Conservation (phyloP, 2,888 invertebrate species). For the Nycteola revayana region DNA sequence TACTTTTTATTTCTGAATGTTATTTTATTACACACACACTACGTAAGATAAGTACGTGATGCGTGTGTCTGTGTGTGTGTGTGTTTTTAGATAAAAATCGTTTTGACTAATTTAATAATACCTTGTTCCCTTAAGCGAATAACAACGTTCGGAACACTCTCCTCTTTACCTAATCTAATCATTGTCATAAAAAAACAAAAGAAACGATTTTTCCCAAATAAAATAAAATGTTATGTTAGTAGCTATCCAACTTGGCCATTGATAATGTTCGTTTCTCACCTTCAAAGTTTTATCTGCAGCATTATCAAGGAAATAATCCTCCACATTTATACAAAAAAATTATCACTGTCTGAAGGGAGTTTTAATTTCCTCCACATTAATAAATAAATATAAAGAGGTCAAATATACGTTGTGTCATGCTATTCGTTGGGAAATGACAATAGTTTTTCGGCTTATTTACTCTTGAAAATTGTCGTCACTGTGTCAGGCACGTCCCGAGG, state of each 20-base stretch:
- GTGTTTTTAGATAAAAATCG: too few relatives aligned
- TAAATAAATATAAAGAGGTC: not conserved
- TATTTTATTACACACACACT: too few relatives aligned
- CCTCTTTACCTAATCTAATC: constrained; percentile 1
- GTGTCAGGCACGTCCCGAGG: constrained; percentile 9
- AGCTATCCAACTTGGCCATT: constrained; percentile 1
- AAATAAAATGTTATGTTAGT: constrained; percentile 5
- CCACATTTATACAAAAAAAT: too few relatives aligned
- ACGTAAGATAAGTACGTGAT: too few relatives aligned
- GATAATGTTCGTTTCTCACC: constrained; percentile 1
- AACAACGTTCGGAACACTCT: too few relatives aligned
- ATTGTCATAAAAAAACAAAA: constrained; percentile 1
- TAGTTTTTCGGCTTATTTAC: constrained; percentile 9
- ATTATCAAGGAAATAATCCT: not conserved
- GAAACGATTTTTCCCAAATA: constrained; percentile 4
- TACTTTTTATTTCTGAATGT: too few relatives aligned
- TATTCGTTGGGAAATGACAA: not conserved
- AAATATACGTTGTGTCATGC: not conserved
- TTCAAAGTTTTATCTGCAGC: not conserved
- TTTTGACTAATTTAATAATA: too few relatives aligned
- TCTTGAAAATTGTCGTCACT: constrained; percentile 11
- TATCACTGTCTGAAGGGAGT: too few relatives aligned
- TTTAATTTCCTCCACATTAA: too few relatives aligned
- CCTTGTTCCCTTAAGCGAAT: too few relatives aligned
- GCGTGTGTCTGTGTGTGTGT: too few relatives aligned